Base-by-base conservation (phyloP, 1,140 invertebrate genomes). In the Metaphire vulgaris region DNA sequence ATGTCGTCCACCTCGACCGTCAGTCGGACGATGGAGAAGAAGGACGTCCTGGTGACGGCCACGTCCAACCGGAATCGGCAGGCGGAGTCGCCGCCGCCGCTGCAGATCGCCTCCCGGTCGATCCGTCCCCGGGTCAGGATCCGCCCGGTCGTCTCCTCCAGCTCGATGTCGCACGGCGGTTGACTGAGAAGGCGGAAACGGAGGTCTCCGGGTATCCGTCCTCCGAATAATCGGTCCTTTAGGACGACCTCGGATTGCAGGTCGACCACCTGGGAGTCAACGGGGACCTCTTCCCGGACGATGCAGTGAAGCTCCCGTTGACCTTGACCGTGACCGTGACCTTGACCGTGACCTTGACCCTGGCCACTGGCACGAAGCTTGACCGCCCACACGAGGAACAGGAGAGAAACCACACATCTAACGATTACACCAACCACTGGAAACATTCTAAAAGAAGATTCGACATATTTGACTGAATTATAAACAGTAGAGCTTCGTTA, bases 91-190 rank as follows among this genome's bases (percentile, higher is more conserved):
- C 6, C 21, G 6, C 21, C 6, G 15, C 33, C 41, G 0, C 33
- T 34, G n/a, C 72, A 73, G 28, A 73, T 73, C 0, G 28, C 33
- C 41, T 73, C 72, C 6, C 72, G 32, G 26, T 73, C 72, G 33
- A 73, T 56, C 26, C 72, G 30, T 1, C 72, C 72, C 14, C 41
- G 31, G 6, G 34, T 34, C 14, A 16, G 33, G 16, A 73, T 41
- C n/a, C n/a, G n/a, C 21, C 72, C 72, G 21, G 32, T 73, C 41
- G 14, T 34, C 28, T 73, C 72, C 21, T 73, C 41, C n/a, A 73
- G 28, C 0, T 14, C 33, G 1, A 73, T 31, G 72, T 31, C 31
- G 28, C 72, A 73, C 31, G 32, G 32, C n/a, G 41, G 72, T 30
- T 73, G 33, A 34, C 28, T 64, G 32, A 73, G 33, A 30, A 34